Evolutionary conservation across 2,797 vertebrate genomes (phyloP), one percentile per base, ranked within the genome.

Genomic region (Chiroxiphia lanceolata): DNA sequence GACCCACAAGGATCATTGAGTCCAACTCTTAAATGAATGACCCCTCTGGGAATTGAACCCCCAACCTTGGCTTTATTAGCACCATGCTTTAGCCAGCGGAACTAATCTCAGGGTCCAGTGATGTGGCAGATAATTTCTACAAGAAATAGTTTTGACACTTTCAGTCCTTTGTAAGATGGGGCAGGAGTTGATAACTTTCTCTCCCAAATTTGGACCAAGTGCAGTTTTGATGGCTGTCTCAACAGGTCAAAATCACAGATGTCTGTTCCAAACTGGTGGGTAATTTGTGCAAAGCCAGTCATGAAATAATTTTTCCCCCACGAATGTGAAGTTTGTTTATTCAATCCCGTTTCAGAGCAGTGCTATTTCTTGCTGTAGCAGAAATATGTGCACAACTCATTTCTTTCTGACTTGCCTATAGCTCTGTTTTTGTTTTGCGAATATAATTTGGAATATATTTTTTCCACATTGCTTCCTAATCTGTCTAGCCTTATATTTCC

Each of bases 261-360:
- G 3, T 77, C 70, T 89, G 51, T 64, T 86, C 64, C 74, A 83
- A 59, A 70, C 53, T 11, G 4, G 42, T 79, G 77, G 64, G 53
- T 83, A 78, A 89, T 81, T 75, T 90, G 81, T 90, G 64, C 71
- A 56, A 91, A 91, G 56, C 56, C 27, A 40, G 89, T 94, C 8
- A 25, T 80, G 20, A 91, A 75, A 77, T 83, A 33, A 3, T 87
- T 87, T 95, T 91, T 84, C 70, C 38, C 93, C 44, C 47, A 81
- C 65, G 86, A 95, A 87, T 61, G 23, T 45, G 26, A 74, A 51
- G 38, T 84, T 88, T 91, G 21, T 74, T 90, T 91, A 65, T 88
- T 91, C 3, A 1, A 45, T 83, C n/a, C 6, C 26, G 27, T 78
- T 93, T 90, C 72, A 74, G 77, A 89, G 57, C 53, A 63, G 29